These are phyloP conservation scores for Alouatta palliata DNA, from an alignment of 2,113 vertebrate species.

Conservation along the genomic window DNA sequence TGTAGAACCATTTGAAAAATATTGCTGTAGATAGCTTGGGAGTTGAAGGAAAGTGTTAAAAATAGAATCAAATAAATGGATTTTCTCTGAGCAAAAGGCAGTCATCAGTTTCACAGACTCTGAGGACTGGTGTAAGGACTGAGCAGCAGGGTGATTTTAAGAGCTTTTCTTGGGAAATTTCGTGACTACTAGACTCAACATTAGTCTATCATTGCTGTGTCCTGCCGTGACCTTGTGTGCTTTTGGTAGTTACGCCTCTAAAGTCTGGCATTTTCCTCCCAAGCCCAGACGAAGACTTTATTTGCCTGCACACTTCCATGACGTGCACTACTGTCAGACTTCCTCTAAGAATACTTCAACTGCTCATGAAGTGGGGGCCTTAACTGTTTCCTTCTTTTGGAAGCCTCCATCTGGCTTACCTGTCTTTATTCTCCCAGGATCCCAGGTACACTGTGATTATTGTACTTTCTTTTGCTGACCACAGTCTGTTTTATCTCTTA, in stretches of 20 bases:
- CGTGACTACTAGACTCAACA: constrained; percentile 25
- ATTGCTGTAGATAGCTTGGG: not conserved
- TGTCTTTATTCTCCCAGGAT: not conserved
- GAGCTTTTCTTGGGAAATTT: constrained; percentile 54
- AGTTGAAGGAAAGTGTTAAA: constrained; percentile 58
- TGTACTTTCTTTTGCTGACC: not conserved
- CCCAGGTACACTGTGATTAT: not conserved
- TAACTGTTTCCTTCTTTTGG: not conserved
- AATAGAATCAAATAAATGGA: constrained; percentile 58
- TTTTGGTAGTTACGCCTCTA: constrained; percentile 21
- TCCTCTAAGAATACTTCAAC: not conserved
- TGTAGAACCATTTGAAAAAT: constrained; percentile 34
- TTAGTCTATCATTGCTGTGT: constrained; percentile 30
- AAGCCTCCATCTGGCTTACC: not conserved
- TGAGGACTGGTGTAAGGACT: constrained; percentile 19
- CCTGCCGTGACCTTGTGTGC: constrained; percentile 40
- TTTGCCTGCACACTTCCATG: not conserved
- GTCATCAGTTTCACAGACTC: constrained; percentile 51
- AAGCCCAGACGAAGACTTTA: not conserved
- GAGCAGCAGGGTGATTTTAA: constrained; percentile 60
- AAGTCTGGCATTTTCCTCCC: not conserved
- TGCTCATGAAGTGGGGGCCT: not conserved
- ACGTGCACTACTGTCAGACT: not conserved
- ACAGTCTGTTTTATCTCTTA: not conserved
- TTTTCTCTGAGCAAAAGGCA: constrained; percentile 54